phyloP scores from a whole-genome alignment of 2,888 invertebrate genomes.

The Volucella bombylans region DNA sequence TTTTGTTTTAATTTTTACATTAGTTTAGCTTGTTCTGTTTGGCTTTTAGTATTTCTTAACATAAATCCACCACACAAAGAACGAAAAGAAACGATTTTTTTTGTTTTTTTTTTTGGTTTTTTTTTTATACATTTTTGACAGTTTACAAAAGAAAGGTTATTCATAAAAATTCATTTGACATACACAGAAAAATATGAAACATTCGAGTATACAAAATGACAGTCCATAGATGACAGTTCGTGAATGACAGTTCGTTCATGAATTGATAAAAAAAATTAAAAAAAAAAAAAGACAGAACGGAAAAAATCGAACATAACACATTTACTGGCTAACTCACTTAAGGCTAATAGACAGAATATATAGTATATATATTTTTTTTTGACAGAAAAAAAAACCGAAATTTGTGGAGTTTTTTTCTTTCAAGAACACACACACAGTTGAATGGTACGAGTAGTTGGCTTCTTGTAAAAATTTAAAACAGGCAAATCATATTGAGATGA shows the following conservation, averaged over 20 bases:
- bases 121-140: constrained; percentile 16
- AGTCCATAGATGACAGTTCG: constrained; percentile 12
- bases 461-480: constrained; percentile 7
- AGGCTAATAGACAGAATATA: constrained; percentile 22
- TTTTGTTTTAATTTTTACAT: constrained; percentile 16
- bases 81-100: background rate
- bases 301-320: background rate
- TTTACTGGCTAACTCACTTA: constrained; percentile 14
- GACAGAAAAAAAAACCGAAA: too few species aligned
- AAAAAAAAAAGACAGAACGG: background rate
- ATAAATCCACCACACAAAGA: constrained; percentile 43
- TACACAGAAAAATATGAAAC: constrained; percentile 39
- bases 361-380: constrained; percentile 5
- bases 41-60: constrained; percentile 25
- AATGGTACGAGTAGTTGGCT: background rate
- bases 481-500: constrained; percentile 21
- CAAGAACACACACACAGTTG: constrained; percentile 53
- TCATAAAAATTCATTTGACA: constrained; percentile 51
- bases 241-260: too few species aligned
- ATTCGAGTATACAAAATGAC: constrained; percentile 34
- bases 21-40: constrained; percentile 32
- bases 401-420: constrained; percentile 1
- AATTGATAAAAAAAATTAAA: constrained; percentile 13
- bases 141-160: constrained; percentile 28
- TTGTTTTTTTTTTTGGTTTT: background rate